phyloP scores from a whole-genome alignment of 2,888 invertebrate species.

The Drosophila maculinotata region DNA sequence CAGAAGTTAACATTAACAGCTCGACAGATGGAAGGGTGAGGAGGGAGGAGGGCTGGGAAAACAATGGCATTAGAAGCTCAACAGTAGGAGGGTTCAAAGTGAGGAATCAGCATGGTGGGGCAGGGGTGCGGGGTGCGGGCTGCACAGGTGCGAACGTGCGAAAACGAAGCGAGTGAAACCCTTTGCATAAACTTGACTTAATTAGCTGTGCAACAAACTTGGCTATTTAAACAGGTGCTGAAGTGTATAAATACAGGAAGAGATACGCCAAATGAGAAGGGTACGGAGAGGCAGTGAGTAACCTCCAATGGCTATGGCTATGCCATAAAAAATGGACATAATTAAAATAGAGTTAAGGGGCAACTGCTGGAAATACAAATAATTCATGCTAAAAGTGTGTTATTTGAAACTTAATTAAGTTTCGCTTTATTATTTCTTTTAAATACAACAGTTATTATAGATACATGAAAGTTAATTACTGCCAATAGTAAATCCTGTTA shows the following conservation, averaged over 20 bases:
- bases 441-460: neutral
- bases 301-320: too few species aligned
- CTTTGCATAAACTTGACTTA: slow-evolving; percentile 79
- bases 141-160: slow-evolving; percentile 70
- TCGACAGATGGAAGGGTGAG: neutral
- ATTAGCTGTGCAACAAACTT: slow-evolving; percentile 79
- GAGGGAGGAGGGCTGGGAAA: slow-evolving; percentile 21
- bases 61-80: slow-evolving; percentile 43
- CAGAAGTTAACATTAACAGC: slow-evolving; percentile 40
- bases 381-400: neutral
- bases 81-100: neutral
- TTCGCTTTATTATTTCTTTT: neutral
- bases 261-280: slow-evolving; percentile 1
- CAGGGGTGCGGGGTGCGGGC: neutral
- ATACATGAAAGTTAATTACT: too few species aligned
- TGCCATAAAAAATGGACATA: too few species aligned
- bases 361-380: too few species aligned
- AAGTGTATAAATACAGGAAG: slow-evolving; percentile 30
- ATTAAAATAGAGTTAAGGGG: neutral
- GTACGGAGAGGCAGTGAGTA: too few species aligned
- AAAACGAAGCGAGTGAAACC: slow-evolving; percentile 47
- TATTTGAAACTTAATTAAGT: too few species aligned
- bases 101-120: too few species aligned
- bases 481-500: slow-evolving; percentile 22
- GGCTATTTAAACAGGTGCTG: slow-evolving; percentile 75